Evolutionary conservation across 2,797 vertebrate genomes (phyloP), one percentile per base, ranked within the genome.

Genomic region (Typhlichthys subterraneus): DNA sequence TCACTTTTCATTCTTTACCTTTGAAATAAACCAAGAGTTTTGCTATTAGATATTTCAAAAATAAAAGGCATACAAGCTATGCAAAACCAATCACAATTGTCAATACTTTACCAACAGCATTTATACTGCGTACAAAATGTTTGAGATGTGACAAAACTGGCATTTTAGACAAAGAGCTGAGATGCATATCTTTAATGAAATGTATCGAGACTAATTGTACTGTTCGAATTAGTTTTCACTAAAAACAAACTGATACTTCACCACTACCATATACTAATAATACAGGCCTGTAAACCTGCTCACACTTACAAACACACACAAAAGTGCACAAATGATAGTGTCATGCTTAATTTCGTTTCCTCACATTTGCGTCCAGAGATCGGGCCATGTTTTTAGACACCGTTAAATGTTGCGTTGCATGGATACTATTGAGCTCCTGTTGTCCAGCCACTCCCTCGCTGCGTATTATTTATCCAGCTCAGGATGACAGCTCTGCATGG

Each of bases 401-500:
- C n/a, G 15, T 12, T 15, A 12, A 38, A 46, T 15, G 12, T 6
- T 12, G 38, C 12, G 3, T 3, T 46, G 42, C 56, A 42, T 29
- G 17, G 2, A 2, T 56, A 10, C 31, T 19, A 19, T 19, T 17
- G 33, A 31, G 60, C 42, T 48, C 5, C 13, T 13, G 13, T 12
- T 5, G 46, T 12, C 52, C 29, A 33, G n/a, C 8, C 46, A 5
- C 8, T 13, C 9, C 15, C n/a, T 1, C 1, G 48, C 12, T 9
- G 3, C 23, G 23, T 23, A 48, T 10, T 31, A 14, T 53, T 13
- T 13, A 15, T n/a, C 38, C 1, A 8, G 31, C 23, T 83, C 72
- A 84, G 64, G 72, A 0, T 73, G 70, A 14, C 73, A 57, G 13
- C 46, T 77, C 75, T 79, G 47, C 62, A 61, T 64, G 59, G 53